These are phyloP conservation scores for Thereva unica DNA, from an alignment of 2,888 invertebrate species.

Conservation along the genomic window DNA sequence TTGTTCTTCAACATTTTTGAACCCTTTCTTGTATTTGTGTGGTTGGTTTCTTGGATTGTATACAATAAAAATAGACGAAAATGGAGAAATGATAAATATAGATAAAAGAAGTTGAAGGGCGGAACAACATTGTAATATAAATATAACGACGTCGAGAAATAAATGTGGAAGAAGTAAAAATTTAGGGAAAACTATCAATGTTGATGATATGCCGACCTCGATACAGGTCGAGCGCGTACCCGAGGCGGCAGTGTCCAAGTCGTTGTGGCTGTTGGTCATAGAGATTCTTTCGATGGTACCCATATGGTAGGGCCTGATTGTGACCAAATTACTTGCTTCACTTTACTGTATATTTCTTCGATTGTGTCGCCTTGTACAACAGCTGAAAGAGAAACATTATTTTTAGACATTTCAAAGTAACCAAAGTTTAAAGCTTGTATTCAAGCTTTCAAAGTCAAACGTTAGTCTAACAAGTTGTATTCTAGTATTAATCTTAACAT, in stretches of 20 bases:
- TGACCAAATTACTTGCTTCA: conserved; percentile 91
- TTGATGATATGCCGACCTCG: conserved; percentile 51
- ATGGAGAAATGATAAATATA: too few species aligned
- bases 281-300: conserved; percentile 95
- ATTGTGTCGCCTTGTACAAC: conserved; percentile 97
- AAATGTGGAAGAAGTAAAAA: conserved; percentile 31
- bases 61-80: too few species aligned
- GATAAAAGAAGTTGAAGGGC: not conserved
- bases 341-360: conserved; percentile 93
- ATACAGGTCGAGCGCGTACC: conserved; percentile 59
- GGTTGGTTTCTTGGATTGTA: not conserved
- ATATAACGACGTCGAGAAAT: conserved; percentile 30
- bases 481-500: too few species aligned
- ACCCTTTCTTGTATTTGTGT: conserved; percentile 17
- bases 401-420: not conserved
- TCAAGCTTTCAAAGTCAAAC: not conserved
- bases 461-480: not conserved
- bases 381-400: conserved; percentile 62
- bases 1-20: conserved; percentile 14
- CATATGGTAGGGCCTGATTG: conserved; percentile 96
- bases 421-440: not conserved
- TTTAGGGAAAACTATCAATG: conserved; percentile 38
- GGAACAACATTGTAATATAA: conserved; percentile 18
- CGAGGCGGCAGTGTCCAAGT: conserved; percentile 66
- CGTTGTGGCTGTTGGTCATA: conserved; percentile 72